Evolutionary conservation across 2,797 vertebrate genomes (phyloP).

Genomic region (Coracias cyanogaster): DNA sequence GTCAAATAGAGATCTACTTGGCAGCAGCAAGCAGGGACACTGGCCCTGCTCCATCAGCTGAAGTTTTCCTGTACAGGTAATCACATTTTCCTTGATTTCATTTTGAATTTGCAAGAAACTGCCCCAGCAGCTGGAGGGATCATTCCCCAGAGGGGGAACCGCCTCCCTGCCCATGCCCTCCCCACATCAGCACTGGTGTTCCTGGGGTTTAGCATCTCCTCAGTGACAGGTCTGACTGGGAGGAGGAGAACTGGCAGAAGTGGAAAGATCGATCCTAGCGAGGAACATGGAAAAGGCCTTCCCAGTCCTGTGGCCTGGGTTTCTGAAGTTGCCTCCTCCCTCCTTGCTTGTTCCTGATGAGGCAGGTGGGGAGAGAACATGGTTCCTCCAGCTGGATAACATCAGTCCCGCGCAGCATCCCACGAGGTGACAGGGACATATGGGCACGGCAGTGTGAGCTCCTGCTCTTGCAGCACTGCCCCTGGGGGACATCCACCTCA

Average conservation of each 20-base stretch:
- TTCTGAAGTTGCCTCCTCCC: neutral
- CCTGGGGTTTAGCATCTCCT: neutral
- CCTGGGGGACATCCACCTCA: neutral
- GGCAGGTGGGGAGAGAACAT: neutral
- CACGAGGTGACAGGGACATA: neutral
- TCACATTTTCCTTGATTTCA: neutral
- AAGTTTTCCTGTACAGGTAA: neutral
- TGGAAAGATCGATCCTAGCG: neutral
- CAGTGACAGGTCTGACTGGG: neutral
- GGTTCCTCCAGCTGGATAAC: neutral
- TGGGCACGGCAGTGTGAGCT: neutral
- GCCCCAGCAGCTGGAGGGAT: neutral
- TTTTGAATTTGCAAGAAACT: neutral
- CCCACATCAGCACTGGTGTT: fast-evolving
- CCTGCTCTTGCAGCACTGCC: neutral
- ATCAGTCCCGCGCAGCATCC: neutral
- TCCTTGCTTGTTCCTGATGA: neutral
- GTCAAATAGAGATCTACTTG: neutral
- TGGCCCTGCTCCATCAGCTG: neutral
- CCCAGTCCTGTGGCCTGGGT: neutral
- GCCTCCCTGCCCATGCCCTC: neutral
- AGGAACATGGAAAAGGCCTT: neutral
- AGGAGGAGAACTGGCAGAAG: neutral
- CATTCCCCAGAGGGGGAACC: neutral
- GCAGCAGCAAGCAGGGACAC: neutral